Percentiles rank a stretch among this genome's conserved stretches.
These are phyloP conservation scores for Neopipo cinnamomea DNA, from an alignment of 2,113 vertebrate species.

Conservation along the genomic window DNA sequence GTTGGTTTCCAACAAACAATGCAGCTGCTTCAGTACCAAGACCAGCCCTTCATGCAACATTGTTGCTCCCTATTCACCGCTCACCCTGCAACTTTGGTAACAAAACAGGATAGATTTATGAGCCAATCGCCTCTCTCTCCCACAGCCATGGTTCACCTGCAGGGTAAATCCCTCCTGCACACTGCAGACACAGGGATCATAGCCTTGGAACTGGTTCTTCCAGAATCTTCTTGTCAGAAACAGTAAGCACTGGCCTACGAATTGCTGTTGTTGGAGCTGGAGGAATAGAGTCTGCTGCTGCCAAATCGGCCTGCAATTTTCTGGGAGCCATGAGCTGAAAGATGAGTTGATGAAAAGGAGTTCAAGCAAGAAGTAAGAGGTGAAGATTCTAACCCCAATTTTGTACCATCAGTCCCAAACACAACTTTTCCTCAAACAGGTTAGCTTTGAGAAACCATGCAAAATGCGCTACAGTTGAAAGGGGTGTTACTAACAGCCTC, in stretches of 20 bases:
- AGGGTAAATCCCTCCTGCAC: not conserved
- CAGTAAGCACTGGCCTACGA: rapidly evolving
- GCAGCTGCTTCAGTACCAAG: not conserved
- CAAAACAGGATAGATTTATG: not conserved
- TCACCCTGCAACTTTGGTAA: not conserved
- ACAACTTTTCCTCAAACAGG: not conserved
- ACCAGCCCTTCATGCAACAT: rapidly evolving
- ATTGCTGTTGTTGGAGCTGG: not conserved
- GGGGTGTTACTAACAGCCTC: not conserved
- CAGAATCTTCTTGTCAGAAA: not conserved
- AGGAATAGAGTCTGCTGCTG: not conserved
- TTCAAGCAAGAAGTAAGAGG: not conserved
- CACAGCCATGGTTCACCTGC: not conserved
- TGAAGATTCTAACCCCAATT: not conserved
- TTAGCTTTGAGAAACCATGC: not conserved
- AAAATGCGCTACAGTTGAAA: not conserved
- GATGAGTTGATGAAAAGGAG: not conserved
- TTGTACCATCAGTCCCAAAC: not conserved
- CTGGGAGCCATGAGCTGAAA: not conserved
- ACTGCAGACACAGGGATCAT: not conserved
- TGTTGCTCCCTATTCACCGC: not conserved
- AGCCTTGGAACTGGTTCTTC: not conserved
- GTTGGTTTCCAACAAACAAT: rapidly evolving
- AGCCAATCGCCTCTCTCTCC: not conserved
- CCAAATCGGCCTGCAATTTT: not conserved